phyloP scores from a whole-genome alignment of 37 sponge, comb jelly and placozoan genomes.

The Mnemiopsis leidyi region DNA sequence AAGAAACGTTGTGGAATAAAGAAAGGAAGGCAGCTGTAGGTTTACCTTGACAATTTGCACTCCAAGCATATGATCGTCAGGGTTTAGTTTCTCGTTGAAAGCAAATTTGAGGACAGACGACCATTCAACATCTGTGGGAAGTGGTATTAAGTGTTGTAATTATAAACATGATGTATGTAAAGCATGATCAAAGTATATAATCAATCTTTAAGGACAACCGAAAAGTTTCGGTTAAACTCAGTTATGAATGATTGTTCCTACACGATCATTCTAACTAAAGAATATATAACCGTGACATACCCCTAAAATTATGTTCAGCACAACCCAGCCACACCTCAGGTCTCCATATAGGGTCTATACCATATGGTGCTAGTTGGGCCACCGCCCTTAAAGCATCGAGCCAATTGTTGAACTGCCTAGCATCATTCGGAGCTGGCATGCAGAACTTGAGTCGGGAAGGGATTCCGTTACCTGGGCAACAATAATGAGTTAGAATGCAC shows the following conservation, averaged over 20 bases:
- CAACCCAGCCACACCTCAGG: conserved; percentile 53
- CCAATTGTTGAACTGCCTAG: conserved; percentile 33
- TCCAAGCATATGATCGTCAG: conserved; percentile 77
- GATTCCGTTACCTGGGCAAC: neutral
- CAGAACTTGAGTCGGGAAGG: conserved; percentile 43
- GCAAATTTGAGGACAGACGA: conserved; percentile 47
- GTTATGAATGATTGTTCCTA: too few species aligned
- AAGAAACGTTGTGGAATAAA: too few species aligned
- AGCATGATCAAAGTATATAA: too few species aligned
- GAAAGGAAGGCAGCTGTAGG: too few species aligned
- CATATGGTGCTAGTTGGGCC: conserved; percentile 9
- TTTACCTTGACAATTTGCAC: conserved; percentile 75
- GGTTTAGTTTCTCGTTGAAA: conserved; percentile 75
- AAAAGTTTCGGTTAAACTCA: too few species aligned
- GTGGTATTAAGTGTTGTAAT: too few species aligned
- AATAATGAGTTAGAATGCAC: neutral
- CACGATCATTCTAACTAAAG: too few species aligned
- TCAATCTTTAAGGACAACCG: too few species aligned
- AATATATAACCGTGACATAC: too few species aligned
- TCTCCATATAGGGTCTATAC: conserved; percentile 47
- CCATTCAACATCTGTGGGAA: conserved; percentile 79
- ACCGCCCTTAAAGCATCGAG: conserved; percentile 48
- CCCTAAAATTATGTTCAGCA: conserved; percentile 58
- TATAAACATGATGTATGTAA: too few species aligned
- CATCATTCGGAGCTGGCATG: conserved; percentile 63